Evolutionary conservation across 2,797 vertebrate genomes (phyloP).

Genomic region (Poecilia velifera): DNA sequence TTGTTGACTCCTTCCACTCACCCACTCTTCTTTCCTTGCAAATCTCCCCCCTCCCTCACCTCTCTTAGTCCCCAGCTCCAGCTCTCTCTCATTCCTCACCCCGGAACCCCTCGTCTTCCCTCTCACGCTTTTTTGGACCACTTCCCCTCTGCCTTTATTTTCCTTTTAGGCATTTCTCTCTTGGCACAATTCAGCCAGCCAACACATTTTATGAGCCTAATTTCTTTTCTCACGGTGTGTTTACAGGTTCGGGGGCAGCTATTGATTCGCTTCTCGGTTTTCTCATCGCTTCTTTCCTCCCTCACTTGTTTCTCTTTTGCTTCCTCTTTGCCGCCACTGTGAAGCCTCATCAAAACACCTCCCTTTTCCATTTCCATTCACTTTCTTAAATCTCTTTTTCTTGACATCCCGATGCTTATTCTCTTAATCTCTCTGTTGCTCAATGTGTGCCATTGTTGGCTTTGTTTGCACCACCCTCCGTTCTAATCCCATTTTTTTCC

Average conservation of each 20-base stretch:
- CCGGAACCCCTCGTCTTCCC: constrained; percentile 32
- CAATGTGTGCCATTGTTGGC: constrained; percentile 18
- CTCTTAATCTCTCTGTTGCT: constrained; percentile 43
- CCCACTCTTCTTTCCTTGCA: constrained; percentile 23
- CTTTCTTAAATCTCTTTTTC: constrained; percentile 29
- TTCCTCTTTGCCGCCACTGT: constrained; percentile 32
- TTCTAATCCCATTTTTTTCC: constrained; percentile 26
- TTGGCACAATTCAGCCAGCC: constrained; percentile 55
- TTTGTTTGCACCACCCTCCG: constrained; percentile 22
- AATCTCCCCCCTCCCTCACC: neutral
- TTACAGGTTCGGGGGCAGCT: constrained; percentile 75
- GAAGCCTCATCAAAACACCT: constrained; percentile 54
- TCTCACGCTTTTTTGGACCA: constrained; percentile 34
- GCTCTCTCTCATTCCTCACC: constrained; percentile 35
- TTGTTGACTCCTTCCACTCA: constrained; percentile 13
- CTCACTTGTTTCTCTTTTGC: constrained; percentile 29
- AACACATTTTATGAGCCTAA: constrained; percentile 71
- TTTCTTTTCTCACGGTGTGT: constrained; percentile 68
- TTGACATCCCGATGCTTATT: constrained; percentile 16
- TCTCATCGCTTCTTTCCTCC: constrained; percentile 56
- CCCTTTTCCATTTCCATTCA: constrained; percentile 44
- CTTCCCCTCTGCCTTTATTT: constrained; percentile 32
- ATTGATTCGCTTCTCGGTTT: constrained; percentile 74
- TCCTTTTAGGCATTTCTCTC: constrained; percentile 65
- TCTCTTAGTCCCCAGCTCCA: constrained; percentile 10